These are phyloP conservation scores for Drosophila dives DNA, from an alignment of 2,888 invertebrate species.

Conservation along the genomic window DNA sequence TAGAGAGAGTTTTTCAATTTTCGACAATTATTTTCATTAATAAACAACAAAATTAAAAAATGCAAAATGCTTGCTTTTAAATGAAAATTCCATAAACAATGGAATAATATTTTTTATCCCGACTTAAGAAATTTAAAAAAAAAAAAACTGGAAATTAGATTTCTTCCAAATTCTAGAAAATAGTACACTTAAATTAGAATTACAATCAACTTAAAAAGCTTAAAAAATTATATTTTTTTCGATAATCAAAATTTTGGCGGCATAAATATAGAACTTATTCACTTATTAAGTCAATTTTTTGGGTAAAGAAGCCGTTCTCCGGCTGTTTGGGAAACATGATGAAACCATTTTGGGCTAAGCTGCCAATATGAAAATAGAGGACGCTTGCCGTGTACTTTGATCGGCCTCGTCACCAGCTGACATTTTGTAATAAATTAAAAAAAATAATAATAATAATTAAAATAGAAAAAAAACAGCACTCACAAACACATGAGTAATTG, in stretches of 20 bases:
- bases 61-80: too few relatives aligned
- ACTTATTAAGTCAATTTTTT: background rate
- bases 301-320: background rate
- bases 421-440: background rate
- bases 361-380: background rate
- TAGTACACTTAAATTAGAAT: background rate
- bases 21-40: background rate
- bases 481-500: background rate
- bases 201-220: background rate
- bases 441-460: background rate
- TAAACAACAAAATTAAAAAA: background rate
- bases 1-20: background rate
- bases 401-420: background rate
- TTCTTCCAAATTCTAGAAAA: background rate
- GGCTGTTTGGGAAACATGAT: background rate
- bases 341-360: background rate
- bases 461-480: background rate
- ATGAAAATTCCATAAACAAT: background rate
- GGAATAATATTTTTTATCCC: background rate
- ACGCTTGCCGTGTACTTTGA: too few relatives aligned
- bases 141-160: background rate
- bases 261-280: too few relatives aligned
- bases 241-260: too few relatives aligned
- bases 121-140: too few relatives aligned
- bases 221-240: background rate